A percentile compares a stretch with the other conserved stretches of the same genome.
Evolutionary conservation across 2,888 invertebrate species (phyloP).

Genomic region (Therioaphis trifolii): DNA sequence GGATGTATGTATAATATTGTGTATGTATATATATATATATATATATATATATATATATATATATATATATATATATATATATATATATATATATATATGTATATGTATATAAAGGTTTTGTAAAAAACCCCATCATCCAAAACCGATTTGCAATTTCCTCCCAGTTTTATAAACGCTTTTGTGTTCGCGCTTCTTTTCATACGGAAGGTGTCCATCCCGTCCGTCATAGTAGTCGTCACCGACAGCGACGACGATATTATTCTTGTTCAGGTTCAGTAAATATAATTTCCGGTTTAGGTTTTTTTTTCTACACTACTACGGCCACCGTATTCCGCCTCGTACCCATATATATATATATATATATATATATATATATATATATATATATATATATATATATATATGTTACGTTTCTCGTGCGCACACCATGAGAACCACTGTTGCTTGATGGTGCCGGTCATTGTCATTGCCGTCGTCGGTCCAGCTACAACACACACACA

Average conservation of each 20-base stretch:
- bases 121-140: conserved; percentile 44
- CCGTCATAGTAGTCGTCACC: neutral
- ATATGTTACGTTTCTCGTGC: neutral
- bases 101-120: neutral
- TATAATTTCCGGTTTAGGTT: conserved; percentile 57
- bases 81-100: too few relatives aligned
- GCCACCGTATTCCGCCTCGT: conserved; percentile 32
- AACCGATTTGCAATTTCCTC: conserved; percentile 51
- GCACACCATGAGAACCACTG: conserved; percentile 56
- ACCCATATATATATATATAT: neutral
- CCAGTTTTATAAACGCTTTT: neutral
- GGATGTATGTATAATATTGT: too few relatives aligned
- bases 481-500: neutral
- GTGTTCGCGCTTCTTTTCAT: conserved; percentile 1
- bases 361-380: neutral
- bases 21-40: too few relatives aligned
- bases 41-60: too few relatives aligned
- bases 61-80: too few relatives aligned
- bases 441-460: conserved; percentile 44
- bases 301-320: conserved; percentile 34
- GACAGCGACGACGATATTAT: conserved; percentile 34
- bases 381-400: neutral
- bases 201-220: conserved; percentile 22
- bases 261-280: conserved; percentile 57
- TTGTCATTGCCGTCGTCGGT: conserved; percentile 55